Evolutionary conservation across 2,888 invertebrate species (phyloP).

Genomic region (Ormyrus rosae): DNA sequence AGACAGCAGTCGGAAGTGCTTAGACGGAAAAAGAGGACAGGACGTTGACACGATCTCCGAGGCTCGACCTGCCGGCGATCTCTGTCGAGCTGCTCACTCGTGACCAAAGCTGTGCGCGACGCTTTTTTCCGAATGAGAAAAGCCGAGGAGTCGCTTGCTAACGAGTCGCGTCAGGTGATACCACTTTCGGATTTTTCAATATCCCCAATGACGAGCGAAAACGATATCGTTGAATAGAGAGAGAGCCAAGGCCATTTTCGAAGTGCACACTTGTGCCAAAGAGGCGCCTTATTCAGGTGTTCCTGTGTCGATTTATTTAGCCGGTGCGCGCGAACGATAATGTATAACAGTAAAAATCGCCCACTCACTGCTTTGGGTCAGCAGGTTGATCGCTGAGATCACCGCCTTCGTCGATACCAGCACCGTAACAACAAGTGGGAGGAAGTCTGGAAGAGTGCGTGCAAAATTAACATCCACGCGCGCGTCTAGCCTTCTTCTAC

Average conservation of each 20-base stretch:
- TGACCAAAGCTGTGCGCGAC: constrained; percentile 12
- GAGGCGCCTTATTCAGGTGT: constrained; percentile 7
- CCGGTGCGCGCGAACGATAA: neutral
- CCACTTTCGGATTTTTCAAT: neutral
- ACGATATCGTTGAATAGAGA: neutral
- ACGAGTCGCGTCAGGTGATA: neutral
- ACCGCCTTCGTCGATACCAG: neutral
- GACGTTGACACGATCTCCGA: constrained; percentile 43
- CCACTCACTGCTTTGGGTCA: constrained; percentile 61
- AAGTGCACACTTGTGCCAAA: neutral
- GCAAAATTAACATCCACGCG: constrained; percentile 1
- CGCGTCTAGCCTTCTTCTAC: constrained; percentile 3
- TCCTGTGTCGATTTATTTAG: constrained; percentile 18
- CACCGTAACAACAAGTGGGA: constrained; percentile 8
- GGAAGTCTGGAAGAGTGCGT: constrained; percentile 10
- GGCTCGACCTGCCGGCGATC: constrained; percentile 10
- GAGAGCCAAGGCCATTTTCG: constrained; percentile 32
- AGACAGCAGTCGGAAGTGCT: constrained; percentile 15
- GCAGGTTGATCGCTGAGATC: constrained; percentile 56
- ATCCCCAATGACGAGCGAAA: neutral
- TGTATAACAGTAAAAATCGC: constrained; percentile 48
- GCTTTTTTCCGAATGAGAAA: constrained; percentile 9
- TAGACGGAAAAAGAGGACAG: constrained; percentile 39
- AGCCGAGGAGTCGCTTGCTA: neutral
- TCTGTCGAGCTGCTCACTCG: constrained; percentile 12